phyloP scores from a whole-genome alignment of 2,888 invertebrate genomes.

The Zaprionus lineosus region DNA sequence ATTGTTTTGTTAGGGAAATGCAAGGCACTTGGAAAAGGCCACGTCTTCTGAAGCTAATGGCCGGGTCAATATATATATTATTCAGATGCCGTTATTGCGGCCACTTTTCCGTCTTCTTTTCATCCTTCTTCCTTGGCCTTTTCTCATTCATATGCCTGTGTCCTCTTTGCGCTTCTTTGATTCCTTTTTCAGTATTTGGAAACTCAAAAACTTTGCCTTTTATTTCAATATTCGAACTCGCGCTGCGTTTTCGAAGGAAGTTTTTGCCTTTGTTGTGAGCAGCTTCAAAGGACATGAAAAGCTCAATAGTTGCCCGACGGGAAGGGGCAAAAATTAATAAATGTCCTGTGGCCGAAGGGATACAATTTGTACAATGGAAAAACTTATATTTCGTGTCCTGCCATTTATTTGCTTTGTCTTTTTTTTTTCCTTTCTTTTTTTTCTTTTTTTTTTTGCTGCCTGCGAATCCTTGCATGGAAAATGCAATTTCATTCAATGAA shows the following conservation, averaged over 20 bases:
- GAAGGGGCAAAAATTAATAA: neutral
- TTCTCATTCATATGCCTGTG: neutral
- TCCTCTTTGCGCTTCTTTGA: too few relatives aligned
- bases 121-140: neutral
- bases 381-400: too few relatives aligned
- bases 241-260: too few relatives aligned
- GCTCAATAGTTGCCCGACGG: neutral
- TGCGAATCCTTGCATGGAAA: neutral
- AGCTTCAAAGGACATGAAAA: neutral
- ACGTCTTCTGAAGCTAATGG: slow-evolving; percentile 51
- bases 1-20: slow-evolving; percentile 65
- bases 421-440: too few relatives aligned
- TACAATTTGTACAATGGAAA: neutral
- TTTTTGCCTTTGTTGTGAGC: too few relatives aligned
- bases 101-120: slow-evolving; percentile 7
- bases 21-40: slow-evolving; percentile 42
- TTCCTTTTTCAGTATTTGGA: too few relatives aligned
- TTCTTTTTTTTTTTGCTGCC: too few relatives aligned
- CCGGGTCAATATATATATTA: slow-evolving; percentile 54
- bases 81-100: slow-evolving; percentile 37
- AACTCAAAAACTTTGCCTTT: too few relatives aligned
- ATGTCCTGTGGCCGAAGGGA: neutral
- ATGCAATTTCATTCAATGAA: slow-evolving; percentile 4
- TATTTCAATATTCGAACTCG: too few relatives aligned
- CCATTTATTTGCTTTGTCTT: too few relatives aligned